These are phyloP conservation scores for Agrenia bidenticulata DNA, from an alignment of 2,888 invertebrate species.

Conservation along the genomic window DNA sequence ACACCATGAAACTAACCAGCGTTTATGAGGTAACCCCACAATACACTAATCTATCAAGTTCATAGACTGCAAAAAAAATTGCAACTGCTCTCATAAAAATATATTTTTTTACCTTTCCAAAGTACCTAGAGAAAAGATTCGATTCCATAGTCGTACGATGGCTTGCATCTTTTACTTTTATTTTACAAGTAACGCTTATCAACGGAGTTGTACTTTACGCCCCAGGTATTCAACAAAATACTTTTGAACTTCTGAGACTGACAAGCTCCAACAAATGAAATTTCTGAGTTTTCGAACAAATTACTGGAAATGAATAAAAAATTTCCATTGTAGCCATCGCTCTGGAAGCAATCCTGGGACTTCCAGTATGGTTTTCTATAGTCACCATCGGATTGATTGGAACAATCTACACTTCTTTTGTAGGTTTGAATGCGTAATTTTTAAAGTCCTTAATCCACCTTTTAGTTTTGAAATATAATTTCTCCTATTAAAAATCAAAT, in stretches of 20 bases:
- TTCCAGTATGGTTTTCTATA: constrained; percentile 51
- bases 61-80: too few species aligned
- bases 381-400: constrained; percentile 52
- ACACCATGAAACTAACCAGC: constrained; percentile 47
- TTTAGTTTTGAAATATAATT: background rate
- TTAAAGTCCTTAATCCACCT: background rate
- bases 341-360: constrained; percentile 17
- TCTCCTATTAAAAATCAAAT: background rate
- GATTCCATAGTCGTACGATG: constrained; percentile 39
- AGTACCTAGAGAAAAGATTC: constrained; percentile 48
- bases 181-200: constrained; percentile 41
- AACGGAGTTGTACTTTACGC: constrained; percentile 54
- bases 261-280: too few species aligned
- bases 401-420: constrained; percentile 57
- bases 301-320: constrained; percentile 37
- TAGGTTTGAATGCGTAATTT: constrained; percentile 49
- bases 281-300: too few species aligned
- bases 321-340: constrained; percentile 38
- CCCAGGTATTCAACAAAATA: constrained; percentile 32
- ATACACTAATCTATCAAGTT: background rate
- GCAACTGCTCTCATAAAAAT: too few species aligned
- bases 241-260: too few species aligned
- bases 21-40: constrained; percentile 43
- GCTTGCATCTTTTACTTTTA: constrained; percentile 44
- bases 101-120: too few species aligned